Percentiles rank a stretch among this genome's conserved stretches.
Evolutionary conservation across 2,797 vertebrate genomes (phyloP).

Genomic region (Hafferia zeledoni): DNA sequence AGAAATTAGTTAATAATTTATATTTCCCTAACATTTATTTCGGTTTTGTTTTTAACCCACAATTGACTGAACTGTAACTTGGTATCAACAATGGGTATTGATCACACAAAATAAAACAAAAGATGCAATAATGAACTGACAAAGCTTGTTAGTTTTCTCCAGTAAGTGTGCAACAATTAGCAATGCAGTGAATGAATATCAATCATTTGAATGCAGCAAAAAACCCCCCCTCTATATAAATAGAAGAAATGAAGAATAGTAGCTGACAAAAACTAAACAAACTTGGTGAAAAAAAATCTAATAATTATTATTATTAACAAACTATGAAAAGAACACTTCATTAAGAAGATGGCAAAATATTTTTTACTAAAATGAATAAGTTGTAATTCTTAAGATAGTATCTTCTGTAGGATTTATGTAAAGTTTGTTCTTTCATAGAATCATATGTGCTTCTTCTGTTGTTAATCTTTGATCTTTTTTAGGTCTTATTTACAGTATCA

Average conservation of each 20-base stretch:
- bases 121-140: constrained; percentile 1
- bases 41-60: not conserved
- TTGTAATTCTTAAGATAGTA: not conserved
- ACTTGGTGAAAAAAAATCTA: not conserved
- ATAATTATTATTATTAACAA: not conserved
- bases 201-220: not conserved
- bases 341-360: not conserved
- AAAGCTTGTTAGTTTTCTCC: constrained; percentile 2
- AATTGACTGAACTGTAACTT: not conserved
- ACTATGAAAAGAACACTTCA: not conserved
- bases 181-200: not conserved
- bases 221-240: not conserved
- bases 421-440: not conserved
- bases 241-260: not conserved
- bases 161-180: constrained; percentile 6
- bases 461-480: not conserved
- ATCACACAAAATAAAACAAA: constrained; percentile 16
- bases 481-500: not conserved
- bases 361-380: not conserved
- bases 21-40: not conserved
- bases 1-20: not conserved
- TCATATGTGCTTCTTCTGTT: not conserved
- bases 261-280: not conserved
- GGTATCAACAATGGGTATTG: constrained; percentile 1
- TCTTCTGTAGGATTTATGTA: not conserved